phyloP scores from a whole-genome alignment of 2,888 invertebrate species.

The Liodrosophila aerea region DNA sequence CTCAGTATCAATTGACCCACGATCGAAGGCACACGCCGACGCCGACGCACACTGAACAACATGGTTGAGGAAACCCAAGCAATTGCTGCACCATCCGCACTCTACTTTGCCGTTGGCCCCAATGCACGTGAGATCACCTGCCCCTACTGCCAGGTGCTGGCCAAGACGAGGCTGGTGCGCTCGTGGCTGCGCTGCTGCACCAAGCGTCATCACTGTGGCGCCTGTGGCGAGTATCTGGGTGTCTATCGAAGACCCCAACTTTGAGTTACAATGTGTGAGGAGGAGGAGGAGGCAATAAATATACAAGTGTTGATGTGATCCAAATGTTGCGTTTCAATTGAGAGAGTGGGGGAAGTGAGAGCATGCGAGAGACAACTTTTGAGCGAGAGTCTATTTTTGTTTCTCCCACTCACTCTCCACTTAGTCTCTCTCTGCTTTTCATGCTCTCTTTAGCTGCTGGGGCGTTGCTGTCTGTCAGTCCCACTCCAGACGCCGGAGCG shows the following conservation, averaged over 20 bases:
- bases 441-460: conserved; percentile 6
- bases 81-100: conserved; percentile 15
- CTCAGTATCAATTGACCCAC: conserved; percentile 46
- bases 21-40: conserved; percentile 26
- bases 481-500: conserved; percentile 8
- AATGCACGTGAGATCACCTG: conserved; percentile 77
- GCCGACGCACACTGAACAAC: conserved; percentile 1
- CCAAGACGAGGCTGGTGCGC: conserved; percentile 71
- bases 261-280: conserved; percentile 18
- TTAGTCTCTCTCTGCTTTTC: not conserved
- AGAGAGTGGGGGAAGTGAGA: not conserved
- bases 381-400: not conserved
- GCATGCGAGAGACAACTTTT: not conserved
- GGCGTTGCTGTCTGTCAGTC: conserved; percentile 42
- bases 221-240: conserved; percentile 80
- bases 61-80: conserved; percentile 50
- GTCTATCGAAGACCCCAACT: conserved; percentile 80
- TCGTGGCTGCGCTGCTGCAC: conserved; percentile 69
- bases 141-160: conserved; percentile 75
- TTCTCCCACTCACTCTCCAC: conserved; percentile 6
- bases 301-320: conserved; percentile 2
- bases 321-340: conserved; percentile 27
- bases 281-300: no score
- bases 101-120: conserved; percentile 81
- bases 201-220: conserved; percentile 78